Evolutionary conservation across 1,140 invertebrate species (phyloP).

Genomic region (Pantala flavescens): DNA sequence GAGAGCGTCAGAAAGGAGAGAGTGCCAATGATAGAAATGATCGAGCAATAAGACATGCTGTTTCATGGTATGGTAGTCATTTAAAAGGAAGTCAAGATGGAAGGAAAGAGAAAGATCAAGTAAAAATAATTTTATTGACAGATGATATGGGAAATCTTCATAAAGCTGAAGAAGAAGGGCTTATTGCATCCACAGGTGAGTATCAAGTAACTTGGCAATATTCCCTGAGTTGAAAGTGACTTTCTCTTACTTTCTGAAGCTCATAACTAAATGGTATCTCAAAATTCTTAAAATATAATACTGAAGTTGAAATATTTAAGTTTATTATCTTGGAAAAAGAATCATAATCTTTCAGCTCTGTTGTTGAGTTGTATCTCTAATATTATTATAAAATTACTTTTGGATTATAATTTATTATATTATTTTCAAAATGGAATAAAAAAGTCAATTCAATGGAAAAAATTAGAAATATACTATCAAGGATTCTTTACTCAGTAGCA

Average conservation of each 20-base stretch:
- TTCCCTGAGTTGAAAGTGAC: too few relatives aligned
- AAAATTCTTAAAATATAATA: constrained; percentile 20
- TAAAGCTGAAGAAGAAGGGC: constrained; percentile 55
- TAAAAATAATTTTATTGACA: constrained; percentile 69
- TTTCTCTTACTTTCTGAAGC: too few relatives aligned
- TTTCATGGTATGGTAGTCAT: constrained; percentile 68
- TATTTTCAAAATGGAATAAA: too few relatives aligned
- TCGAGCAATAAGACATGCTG: constrained; percentile 69
- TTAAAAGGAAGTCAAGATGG: constrained; percentile 26
- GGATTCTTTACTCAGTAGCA: too few relatives aligned
- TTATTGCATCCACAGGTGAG: constrained; percentile 57
- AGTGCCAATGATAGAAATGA: constrained; percentile 86
- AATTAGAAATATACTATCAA: too few relatives aligned
- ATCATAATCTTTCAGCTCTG: too few relatives aligned
- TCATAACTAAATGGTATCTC: background rate
- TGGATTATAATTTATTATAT: too few relatives aligned
- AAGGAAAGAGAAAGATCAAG: constrained; percentile 42
- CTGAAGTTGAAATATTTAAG: too few relatives aligned
- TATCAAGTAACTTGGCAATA: constrained; percentile 1
- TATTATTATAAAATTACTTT: too few relatives aligned
- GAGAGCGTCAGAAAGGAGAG: constrained; percentile 65
- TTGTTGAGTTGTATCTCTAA: too few relatives aligned
- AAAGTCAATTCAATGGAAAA: too few relatives aligned
- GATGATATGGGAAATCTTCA: constrained; percentile 73
- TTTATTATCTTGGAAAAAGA: too few relatives aligned